phyloP scores from a whole-genome alignment of 37 sponge, comb jelly and placozoan species.

The Hormiphora californensis region DNA sequence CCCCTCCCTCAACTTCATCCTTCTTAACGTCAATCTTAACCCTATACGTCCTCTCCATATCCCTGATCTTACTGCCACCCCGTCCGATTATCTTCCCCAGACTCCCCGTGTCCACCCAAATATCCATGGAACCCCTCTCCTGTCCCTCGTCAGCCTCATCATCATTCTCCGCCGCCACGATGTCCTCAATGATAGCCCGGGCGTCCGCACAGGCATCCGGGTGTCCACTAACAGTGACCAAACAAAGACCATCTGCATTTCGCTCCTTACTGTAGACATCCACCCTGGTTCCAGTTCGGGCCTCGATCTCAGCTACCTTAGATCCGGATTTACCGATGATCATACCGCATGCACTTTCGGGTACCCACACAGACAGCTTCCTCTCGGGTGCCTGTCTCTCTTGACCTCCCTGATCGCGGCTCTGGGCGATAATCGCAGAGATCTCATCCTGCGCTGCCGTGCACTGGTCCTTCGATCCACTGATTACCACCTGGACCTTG shows the following conservation, averaged over 20 bases:
- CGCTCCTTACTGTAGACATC: conserved; percentile 24
- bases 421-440: neutral
- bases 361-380: neutral
- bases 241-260: neutral
- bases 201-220: neutral
- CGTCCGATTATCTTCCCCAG: conserved; percentile 26
- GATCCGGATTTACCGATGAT: conserved; percentile 30
- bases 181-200: neutral
- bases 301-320: conserved; percentile 36
- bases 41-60: neutral
- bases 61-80: conserved; percentile 31
- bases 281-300: neutral
- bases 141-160: neutral
- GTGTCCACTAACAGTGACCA: neutral
- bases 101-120: conserved; percentile 17
- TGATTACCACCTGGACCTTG: conserved; percentile 49
- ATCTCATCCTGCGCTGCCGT: neutral
- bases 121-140: conserved; percentile 24
- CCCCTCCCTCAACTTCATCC: neutral
- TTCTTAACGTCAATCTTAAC: conserved; percentile 55
- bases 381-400: neutral
- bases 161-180: too few species aligned
- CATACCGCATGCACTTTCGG: conserved; percentile 18
- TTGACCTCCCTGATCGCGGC: neutral
- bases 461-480: neutral